A percentile compares a stretch with the other conserved stretches of the same genome.
Conservation (phyloP, 2,113 vertebrate species). For the Petrocephalus microphthalmus region DNA sequence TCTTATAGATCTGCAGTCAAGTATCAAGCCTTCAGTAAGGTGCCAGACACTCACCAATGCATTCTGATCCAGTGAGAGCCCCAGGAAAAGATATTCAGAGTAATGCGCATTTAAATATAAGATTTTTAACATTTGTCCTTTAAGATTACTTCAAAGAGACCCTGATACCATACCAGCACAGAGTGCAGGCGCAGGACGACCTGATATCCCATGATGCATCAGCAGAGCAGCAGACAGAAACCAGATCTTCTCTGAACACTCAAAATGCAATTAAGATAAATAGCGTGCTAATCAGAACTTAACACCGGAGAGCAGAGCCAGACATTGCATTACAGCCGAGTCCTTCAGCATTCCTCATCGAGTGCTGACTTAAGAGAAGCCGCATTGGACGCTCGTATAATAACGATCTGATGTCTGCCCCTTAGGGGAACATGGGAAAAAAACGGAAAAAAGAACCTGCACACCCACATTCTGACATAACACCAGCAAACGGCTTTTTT, state of each 20-base stretch:
- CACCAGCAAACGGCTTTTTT: not conserved
- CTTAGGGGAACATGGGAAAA: not conserved
- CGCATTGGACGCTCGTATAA: not conserved
- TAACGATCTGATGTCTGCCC: not conserved
- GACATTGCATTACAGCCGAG: not conserved
- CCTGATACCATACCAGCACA: not conserved
- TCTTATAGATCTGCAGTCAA: not conserved
- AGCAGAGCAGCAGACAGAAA: not conserved
- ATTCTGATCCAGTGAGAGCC: not conserved
- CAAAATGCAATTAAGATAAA: conserved; percentile 11
- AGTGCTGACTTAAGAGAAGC: conserved; percentile 10
- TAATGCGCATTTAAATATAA: not conserved
- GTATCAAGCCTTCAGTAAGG: not conserved
- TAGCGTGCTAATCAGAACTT: not conserved
- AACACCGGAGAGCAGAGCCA: not conserved
- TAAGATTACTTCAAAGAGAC: conserved; percentile 3
- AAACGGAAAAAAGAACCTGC: not conserved
- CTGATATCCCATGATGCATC: conserved; percentile 14
- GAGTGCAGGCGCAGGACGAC: not conserved
- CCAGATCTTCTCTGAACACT: not conserved
- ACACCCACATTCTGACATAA: conserved; percentile 11
- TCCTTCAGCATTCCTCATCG: not conserved
- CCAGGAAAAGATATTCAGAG: not conserved
- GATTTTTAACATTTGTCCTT: not conserved
- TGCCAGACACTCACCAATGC: not conserved